phyloP scores from a whole-genome alignment of 2,113 vertebrate genomes.

The Oreamnos americanus region DNA sequence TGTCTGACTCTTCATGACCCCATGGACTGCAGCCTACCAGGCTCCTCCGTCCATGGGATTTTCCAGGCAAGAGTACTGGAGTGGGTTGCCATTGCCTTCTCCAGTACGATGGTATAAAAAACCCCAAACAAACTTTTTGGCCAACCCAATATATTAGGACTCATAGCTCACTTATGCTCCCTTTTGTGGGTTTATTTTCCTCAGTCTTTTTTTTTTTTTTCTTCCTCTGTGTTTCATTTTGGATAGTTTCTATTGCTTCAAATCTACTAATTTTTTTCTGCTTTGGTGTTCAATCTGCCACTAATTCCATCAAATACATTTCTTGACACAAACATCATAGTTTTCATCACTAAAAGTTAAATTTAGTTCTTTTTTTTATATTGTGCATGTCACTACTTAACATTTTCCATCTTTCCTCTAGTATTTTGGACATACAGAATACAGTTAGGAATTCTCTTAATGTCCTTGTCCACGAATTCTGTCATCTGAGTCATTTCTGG shows the following conservation, averaged over 20 bases:
- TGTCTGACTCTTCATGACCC: too few relatives aligned
- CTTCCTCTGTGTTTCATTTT: conserved; percentile 25
- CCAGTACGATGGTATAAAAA: neutral
- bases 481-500: neutral
- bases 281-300: neutral
- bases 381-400: neutral
- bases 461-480: neutral
- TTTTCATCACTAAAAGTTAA: conserved; percentile 9
- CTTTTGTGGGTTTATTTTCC: neutral
- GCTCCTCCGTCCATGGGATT: too few relatives aligned
- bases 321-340: neutral
- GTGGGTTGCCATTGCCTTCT: too few relatives aligned
- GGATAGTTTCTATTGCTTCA: neutral
- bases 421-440: neutral
- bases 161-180: neutral
- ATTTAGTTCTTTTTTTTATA: neutral
- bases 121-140: neutral
- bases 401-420: conserved; percentile 5
- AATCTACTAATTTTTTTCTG: neutral
- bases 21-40: too few relatives aligned
- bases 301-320: neutral
- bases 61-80: too few relatives aligned
- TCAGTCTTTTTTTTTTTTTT: neutral
- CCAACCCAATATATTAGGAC: neutral
- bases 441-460: neutral